Evolutionary conservation across 2,888 invertebrate genomes (phyloP).

Genomic region (Nymphalis c-album): DNA sequence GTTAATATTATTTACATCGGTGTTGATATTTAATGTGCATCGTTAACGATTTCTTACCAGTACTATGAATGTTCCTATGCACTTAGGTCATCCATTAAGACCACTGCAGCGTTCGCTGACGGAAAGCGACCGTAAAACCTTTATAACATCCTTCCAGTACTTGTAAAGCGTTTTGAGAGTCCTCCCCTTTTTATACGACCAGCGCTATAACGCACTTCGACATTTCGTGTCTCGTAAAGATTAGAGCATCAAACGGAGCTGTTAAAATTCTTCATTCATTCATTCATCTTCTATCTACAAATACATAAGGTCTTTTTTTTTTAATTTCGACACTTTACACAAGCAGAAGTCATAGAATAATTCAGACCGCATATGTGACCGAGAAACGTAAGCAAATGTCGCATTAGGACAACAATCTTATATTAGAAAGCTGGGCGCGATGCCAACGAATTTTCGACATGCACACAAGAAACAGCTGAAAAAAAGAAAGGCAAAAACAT

Average conservation of each 20-base stretch:
- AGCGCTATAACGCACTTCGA: slow-evolving; percentile 61
- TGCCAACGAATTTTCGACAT: slow-evolving; percentile 57
- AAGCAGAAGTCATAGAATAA: slow-evolving; percentile 13
- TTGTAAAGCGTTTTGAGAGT: slow-evolving; percentile 79
- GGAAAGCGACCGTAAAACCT: slow-evolving; percentile 79
- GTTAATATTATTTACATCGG: slow-evolving; percentile 26
- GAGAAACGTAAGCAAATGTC: slow-evolving; percentile 46
- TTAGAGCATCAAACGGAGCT: slow-evolving; percentile 35
- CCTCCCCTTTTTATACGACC: slow-evolving; percentile 71
- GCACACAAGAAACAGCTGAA: slow-evolving; percentile 33
- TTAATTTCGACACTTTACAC: slow-evolving; percentile 9
- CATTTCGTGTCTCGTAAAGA: slow-evolving; percentile 39
- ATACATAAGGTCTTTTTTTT: slow-evolving; percentile 13
- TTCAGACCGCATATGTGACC: slow-evolving; percentile 22
- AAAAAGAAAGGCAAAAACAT: slow-evolving; percentile 8
- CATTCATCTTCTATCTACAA: slow-evolving; percentile 20
- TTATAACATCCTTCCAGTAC: slow-evolving; percentile 81
- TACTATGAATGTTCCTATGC: slow-evolving; percentile 78
- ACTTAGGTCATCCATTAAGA: slow-evolving; percentile 80
- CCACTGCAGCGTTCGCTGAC: slow-evolving; percentile 75
- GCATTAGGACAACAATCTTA: slow-evolving; percentile 55
- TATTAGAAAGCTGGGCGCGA: slow-evolving; percentile 47
- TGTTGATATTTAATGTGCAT: slow-evolving; percentile 42
- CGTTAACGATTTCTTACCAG: slow-evolving; percentile 53
- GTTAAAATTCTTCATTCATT: slow-evolving; percentile 28